Conservation (phyloP, 2,797 vertebrate species). For the Lagorchestes hirsutus region DNA sequence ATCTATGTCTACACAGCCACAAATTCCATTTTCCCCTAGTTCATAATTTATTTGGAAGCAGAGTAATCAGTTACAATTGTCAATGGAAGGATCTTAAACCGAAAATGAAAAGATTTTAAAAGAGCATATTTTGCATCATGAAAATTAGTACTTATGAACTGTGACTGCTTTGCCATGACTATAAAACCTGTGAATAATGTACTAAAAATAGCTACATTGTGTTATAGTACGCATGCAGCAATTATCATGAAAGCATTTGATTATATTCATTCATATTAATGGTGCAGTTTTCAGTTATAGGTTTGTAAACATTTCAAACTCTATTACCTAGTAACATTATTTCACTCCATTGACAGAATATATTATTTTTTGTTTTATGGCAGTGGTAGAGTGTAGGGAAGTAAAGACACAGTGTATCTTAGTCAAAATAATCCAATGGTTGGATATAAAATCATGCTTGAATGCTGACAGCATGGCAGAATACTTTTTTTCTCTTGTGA, state of each 20-base stretch:
- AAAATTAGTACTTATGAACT: constrained; percentile 72
- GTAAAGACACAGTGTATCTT: constrained; percentile 48
- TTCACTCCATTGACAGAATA: constrained; percentile 81
- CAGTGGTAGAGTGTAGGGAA: constrained; percentile 66
- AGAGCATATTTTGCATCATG: constrained; percentile 61
- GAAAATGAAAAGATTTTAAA: constrained; percentile 69
- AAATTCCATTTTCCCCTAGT: neutral
- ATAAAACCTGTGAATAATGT: constrained; percentile 77
- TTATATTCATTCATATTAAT: constrained; percentile 84
- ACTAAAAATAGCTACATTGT: constrained; percentile 81
- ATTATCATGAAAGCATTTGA: constrained; percentile 84
- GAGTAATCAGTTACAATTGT: neutral
- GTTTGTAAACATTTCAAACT: constrained; percentile 86
- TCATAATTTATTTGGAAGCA: neutral
- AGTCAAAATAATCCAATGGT: constrained; percentile 64
- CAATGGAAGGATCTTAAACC: constrained; percentile 37
- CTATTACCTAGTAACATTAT: constrained; percentile 82
- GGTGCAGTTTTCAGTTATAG: constrained; percentile 81
- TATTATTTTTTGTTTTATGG: constrained; percentile 81
- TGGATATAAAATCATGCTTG: constrained; percentile 66
- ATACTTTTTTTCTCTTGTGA: constrained; percentile 24
- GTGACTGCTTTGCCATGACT: constrained; percentile 69
- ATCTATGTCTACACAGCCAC: neutral
- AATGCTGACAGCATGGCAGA: neutral
- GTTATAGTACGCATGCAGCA: constrained; percentile 77